phyloP scores from a whole-genome alignment of 2,797 vertebrate genomes.

The Pempheris klunzingeri region DNA sequence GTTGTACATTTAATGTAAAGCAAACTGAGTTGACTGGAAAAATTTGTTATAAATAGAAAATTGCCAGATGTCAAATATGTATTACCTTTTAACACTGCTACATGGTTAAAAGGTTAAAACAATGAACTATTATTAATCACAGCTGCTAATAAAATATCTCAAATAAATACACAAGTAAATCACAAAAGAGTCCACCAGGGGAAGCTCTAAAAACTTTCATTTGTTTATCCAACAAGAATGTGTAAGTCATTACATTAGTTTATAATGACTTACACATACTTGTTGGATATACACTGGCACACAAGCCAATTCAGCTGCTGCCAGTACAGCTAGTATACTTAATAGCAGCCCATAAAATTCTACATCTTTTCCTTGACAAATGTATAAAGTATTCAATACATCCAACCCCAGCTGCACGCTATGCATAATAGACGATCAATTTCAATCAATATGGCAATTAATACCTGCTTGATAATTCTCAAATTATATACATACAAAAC shows the following conservation, averaged over 20 bases:
- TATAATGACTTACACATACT: background rate
- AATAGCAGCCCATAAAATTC: background rate
- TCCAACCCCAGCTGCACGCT: background rate
- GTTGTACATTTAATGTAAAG: slow-evolving; percentile 8
- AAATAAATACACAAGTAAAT: background rate
- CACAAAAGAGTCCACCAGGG: background rate
- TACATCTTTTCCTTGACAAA: background rate
- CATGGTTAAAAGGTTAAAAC: too few relatives aligned
- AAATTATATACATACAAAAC: too few relatives aligned
- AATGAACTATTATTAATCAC: too few relatives aligned
- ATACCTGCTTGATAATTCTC: background rate
- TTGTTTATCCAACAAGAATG: too few relatives aligned
- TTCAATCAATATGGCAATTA: background rate
- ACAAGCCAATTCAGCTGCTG: background rate
- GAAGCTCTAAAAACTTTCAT: background rate
- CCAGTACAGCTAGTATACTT: background rate
- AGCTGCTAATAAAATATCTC: background rate
- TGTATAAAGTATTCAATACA: background rate
- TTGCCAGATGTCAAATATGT: background rate
- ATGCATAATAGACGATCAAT: background rate
- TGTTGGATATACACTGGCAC: background rate
- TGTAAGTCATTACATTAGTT: too few relatives aligned
- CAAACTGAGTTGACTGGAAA: background rate
- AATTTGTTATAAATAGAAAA: background rate
- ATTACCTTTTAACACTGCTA: background rate